Base-by-base conservation (phyloP, 2,797 vertebrate species). In the Semotilus atromaculatus region DNA sequence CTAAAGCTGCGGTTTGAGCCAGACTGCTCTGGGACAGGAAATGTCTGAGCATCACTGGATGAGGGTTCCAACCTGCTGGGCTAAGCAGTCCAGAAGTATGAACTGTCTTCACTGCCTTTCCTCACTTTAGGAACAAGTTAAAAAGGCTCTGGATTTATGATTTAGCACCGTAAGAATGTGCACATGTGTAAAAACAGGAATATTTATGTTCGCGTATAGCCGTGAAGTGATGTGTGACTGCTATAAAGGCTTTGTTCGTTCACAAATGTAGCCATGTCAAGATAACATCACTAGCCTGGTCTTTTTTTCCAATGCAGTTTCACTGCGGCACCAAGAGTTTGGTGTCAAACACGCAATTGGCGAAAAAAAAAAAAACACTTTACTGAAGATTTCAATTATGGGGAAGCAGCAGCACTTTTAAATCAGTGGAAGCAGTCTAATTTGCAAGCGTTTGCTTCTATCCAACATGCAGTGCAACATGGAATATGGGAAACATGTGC, bases 351-450 rank as follows among this genome's bases (percentile, higher is more conserved):
- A 94, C 94, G 92, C 93, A 95, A 95, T 94, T 94, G 73, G 93
- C 88, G 85, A 71, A 90, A 91, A 92, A 93, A 93, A 89, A 93
- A 93, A 93, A 90, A 90, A 90, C 92, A 87, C 91, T 94, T 94
- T 93, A 94, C 90, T 94, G 92, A 94, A 93, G 93, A 91, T 94
- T 93, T 93, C 93, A 95, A 94, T 93, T 94, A 95, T 92, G 91
- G 93, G 91, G 90, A 90, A 93, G 91, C 92, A 92, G 87, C 90
- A 93, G 90, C 90, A 89, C 92, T 87, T 92, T 91, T 92, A 71
- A 90, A 93, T 88, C 91, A 90, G 88, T 91, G 92, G 89, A 90
- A 82, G 82, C 72, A 79, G 76, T 81, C 74, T 68, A 83, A 73
- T 87, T 75, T 84, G 72, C 45, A 73, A 64, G 4, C 14, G 45